These are phyloP conservation scores for Papilio dardanus DNA, from an alignment of 1,140 invertebrate species.

Conservation along the genomic window DNA sequence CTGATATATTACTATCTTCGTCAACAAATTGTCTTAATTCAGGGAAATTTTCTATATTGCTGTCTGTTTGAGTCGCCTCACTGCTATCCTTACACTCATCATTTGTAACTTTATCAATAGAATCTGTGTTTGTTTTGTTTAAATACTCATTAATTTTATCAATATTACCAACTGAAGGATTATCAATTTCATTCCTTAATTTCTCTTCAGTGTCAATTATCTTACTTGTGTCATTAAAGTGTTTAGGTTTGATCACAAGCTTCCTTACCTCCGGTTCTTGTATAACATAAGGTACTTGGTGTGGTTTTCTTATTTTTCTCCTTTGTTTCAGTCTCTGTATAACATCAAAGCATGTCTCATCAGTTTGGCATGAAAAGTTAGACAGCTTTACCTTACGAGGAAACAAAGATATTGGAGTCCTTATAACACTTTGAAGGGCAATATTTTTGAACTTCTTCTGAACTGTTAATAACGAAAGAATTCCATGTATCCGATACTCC, in stretches of 20 bases:
- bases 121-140: not conserved
- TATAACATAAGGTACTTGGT: conserved; percentile 43
- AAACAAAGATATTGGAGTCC: too few species aligned
- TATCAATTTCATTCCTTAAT: not conserved
- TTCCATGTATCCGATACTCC: conserved; percentile 60
- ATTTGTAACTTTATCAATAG: conserved; percentile 15
- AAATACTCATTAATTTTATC: not conserved
- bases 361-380: conserved; percentile 43
- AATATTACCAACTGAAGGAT: not conserved
- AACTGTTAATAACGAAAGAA: conserved; percentile 55
- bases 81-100: conserved; percentile 14
- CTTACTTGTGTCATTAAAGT: conserved; percentile 34
- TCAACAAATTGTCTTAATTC: conserved; percentile 47
- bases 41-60: conserved; percentile 39
- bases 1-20: conserved; percentile 59
- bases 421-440: conserved; percentile 37
- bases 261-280: conserved; percentile 40
- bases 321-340: conserved; percentile 41
- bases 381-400: conserved; percentile 4
- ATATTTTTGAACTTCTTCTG: conserved; percentile 23
- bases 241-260: conserved; percentile 40
- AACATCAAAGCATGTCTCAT: conserved; percentile 43
- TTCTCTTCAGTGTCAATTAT: conserved; percentile 17
- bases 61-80: not conserved
- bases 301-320: conserved; percentile 29